Evolutionary conservation across 2,113 vertebrate genomes (phyloP).

Genomic region (Rhegmatorhina hoffmannsi): DNA sequence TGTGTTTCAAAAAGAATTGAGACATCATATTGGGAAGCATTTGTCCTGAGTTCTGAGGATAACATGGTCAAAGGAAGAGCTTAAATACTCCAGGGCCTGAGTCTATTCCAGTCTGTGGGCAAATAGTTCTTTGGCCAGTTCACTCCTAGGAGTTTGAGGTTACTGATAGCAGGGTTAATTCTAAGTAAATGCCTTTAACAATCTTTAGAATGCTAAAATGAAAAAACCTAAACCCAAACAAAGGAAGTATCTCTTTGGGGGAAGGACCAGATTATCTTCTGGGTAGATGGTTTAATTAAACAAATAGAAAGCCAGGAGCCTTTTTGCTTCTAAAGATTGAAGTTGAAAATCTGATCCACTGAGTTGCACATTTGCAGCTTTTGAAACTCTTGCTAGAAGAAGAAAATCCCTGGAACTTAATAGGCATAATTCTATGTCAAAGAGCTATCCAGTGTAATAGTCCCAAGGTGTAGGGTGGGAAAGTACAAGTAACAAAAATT

Average conservation of each 20-base stretch:
- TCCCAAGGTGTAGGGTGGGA: background rate
- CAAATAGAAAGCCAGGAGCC: background rate
- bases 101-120: background rate
- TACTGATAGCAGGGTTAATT: background rate
- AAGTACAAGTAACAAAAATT: background rate
- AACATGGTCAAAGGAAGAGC: background rate
- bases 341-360: background rate
- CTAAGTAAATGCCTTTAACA: background rate
- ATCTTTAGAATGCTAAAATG: background rate
- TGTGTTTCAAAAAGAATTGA: background rate
- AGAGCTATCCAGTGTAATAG: background rate
- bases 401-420: background rate
- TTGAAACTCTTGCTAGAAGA: background rate
- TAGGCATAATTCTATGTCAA: background rate
- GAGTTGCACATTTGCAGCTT: background rate
- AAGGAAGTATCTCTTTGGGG: rapidly evolving
- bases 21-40: background rate
- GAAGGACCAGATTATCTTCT: background rate
- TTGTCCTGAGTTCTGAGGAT: background rate
- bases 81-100: background rate
- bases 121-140: background rate
- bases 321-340: background rate
- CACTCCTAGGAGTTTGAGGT: background rate
- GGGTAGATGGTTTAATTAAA: background rate
- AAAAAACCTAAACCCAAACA: background rate